Conservation (phyloP, 2,888 invertebrate genomes). For the Sphecodes monilicornis region DNA sequence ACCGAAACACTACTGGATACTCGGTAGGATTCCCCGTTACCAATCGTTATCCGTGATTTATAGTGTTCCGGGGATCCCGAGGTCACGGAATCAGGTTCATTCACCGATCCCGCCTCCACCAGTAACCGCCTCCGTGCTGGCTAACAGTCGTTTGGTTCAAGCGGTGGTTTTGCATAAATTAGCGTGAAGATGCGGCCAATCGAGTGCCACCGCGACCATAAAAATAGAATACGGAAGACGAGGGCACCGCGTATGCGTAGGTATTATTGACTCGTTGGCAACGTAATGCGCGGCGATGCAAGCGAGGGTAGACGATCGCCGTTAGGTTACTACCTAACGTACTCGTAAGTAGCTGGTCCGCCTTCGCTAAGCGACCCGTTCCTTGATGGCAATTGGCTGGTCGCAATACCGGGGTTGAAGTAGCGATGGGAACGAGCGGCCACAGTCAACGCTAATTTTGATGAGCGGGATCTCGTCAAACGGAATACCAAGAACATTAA, state of each 20-base stretch:
- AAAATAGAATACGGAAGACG: conserved; percentile 41
- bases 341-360: conserved; percentile 36
- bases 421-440: conserved; percentile 12
- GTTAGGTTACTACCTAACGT: conserved; percentile 28
- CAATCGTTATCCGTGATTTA: conserved; percentile 59
- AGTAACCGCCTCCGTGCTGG: not conserved
- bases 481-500: conserved; percentile 4
- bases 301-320: conserved; percentile 21
- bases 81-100: conserved; percentile 57
- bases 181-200: conserved; percentile 39
- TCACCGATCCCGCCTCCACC: conserved; percentile 17
- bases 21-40: conserved; percentile 34
- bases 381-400: conserved; percentile 61
- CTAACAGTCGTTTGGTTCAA: conserved; percentile 21
- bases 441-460: not conserved
- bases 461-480: not conserved
- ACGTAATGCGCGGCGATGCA: conserved; percentile 45
- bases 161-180: conserved; percentile 54
- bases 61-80: conserved; percentile 39
- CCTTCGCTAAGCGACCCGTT: conserved; percentile 39
- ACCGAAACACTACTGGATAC: conserved; percentile 29
- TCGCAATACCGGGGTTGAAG: conserved; percentile 48
- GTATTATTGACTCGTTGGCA: conserved; percentile 56
- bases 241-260: conserved; percentile 55
- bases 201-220: conserved; percentile 11